Evolutionary conservation across 2,797 vertebrate genomes (phyloP).

Genomic region (Thaleichthys pacificus): DNA sequence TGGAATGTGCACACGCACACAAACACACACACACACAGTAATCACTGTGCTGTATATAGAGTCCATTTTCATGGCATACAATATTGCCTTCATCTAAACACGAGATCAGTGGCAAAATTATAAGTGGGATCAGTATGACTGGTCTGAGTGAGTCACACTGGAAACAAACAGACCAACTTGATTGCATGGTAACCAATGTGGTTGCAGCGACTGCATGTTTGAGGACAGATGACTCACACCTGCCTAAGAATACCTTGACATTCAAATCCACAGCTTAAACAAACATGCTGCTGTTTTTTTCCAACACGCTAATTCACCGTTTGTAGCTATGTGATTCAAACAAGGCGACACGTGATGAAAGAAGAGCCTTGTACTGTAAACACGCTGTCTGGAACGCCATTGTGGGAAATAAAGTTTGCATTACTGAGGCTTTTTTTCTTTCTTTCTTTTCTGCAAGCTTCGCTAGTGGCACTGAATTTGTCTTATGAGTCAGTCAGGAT

Average conservation of each 20-base stretch:
- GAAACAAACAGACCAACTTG: slow-evolving; percentile 38
- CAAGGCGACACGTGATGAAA: slow-evolving; percentile 40
- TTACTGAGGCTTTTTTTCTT: neutral
- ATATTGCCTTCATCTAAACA: slow-evolving; percentile 50
- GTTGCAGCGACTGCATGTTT: slow-evolving; percentile 50
- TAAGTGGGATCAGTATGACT: slow-evolving; percentile 7
- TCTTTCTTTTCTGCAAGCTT: neutral
- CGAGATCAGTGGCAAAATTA: slow-evolving; percentile 17
- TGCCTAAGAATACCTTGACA: slow-evolving; percentile 57
- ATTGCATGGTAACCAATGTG: slow-evolving; percentile 46
- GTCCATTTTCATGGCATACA: slow-evolving; percentile 62
- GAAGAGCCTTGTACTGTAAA: neutral
- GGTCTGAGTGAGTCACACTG: slow-evolving; percentile 52
- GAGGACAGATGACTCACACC: slow-evolving; percentile 61
- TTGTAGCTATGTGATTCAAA: slow-evolving; percentile 61
- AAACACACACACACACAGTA: slow-evolving; percentile 28
- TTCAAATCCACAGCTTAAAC: slow-evolving; percentile 64
- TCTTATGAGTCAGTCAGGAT: slow-evolving; percentile 45
- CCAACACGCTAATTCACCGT: slow-evolving; percentile 58
- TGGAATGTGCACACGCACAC: slow-evolving; percentile 26
- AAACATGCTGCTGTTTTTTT: slow-evolving; percentile 55
- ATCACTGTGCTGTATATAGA: slow-evolving; percentile 56
- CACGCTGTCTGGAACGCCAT: neutral
- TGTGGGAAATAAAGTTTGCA: neutral
- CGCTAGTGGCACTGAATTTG: neutral